Evolutionary conservation across 2,113 vertebrate genomes (phyloP).

Genomic region (Protomyctophum bolini): DNA sequence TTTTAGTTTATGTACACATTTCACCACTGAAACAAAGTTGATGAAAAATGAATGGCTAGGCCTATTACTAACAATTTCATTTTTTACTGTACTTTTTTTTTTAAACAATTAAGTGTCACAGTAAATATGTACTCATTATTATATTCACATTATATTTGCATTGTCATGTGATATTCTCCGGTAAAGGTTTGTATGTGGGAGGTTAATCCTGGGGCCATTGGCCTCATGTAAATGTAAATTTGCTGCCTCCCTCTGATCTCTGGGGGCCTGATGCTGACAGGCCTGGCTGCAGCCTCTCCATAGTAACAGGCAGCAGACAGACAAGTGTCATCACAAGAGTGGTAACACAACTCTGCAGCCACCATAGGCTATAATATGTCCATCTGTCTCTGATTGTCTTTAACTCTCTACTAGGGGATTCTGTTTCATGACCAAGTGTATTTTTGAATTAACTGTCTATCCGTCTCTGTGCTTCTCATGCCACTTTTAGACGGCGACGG

Average conservation of each 20-base stretch:
- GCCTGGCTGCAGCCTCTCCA: slow-evolving; percentile 22
- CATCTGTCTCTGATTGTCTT: neutral
- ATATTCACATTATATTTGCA: no score
- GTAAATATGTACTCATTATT: no score
- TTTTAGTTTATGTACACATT: no score
- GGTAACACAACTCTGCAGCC: neutral
- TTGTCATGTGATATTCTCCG: no score
- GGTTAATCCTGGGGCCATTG: slow-evolving; percentile 23
- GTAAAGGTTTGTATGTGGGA: slow-evolving; percentile 14
- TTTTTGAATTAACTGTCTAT: no score
- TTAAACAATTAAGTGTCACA: no score
- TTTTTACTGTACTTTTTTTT: no score
- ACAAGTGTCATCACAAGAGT: slow-evolving; percentile 8
- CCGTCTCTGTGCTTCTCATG: neutral
- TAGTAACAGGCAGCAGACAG: slow-evolving; percentile 33
- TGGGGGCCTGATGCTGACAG: slow-evolving; percentile 6
- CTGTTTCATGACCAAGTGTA: neutral
- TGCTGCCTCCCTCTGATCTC: slow-evolving; percentile 39
- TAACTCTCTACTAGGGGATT: neutral
- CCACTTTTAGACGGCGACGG: no score
- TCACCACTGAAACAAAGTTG: no score
- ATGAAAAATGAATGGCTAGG: no score
- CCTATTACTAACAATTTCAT: no score
- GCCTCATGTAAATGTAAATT: slow-evolving; percentile 35
- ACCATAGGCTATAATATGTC: no score